These are phyloP conservation scores for Mimachlamys varia DNA, from an alignment of 2,888 invertebrate species.

Conservation along the genomic window DNA sequence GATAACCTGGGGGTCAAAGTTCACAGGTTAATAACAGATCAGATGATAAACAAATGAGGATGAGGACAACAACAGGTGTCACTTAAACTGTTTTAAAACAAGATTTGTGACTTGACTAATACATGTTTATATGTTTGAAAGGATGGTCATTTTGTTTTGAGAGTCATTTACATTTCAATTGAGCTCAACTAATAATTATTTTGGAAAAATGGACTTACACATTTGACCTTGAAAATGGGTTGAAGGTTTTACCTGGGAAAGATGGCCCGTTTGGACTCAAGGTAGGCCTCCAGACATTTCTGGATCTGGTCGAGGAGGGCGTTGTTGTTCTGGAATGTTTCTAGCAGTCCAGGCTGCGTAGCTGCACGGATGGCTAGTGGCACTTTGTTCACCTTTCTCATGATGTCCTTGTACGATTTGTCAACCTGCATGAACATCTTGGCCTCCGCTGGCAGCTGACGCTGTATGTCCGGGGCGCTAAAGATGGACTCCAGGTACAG, in stretches of 20 bases:
- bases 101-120: background rate
- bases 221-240: background rate
- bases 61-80: no score
- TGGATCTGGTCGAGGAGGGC: slow-evolving; percentile 92
- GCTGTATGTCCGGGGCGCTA: slow-evolving; percentile 81
- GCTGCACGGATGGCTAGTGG: slow-evolving; percentile 91
- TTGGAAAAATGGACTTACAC: background rate
- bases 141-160: background rate
- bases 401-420: slow-evolving; percentile 94
- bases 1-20: no score
- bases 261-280: slow-evolving; percentile 93
- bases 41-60: background rate
- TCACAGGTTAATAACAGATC: no score
- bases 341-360: slow-evolving; percentile 84
- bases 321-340: slow-evolving; percentile 84
- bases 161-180: background rate
- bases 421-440: slow-evolving; percentile 88
- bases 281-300: slow-evolving; percentile 94
- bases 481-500: slow-evolving; percentile 82
- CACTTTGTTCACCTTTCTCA: slow-evolving; percentile 90
- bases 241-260: slow-evolving; percentile 85
- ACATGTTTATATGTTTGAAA: background rate
- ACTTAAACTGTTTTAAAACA: background rate
- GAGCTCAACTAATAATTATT: no score
- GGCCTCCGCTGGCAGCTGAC: slow-evolving; percentile 81